A percentile compares a stretch with the other conserved stretches of the same genome.
These are phyloP conservation scores for Rhagoletis zephyria DNA, from an alignment of 1,140 invertebrate genomes.

Conservation along the genomic window DNA sequence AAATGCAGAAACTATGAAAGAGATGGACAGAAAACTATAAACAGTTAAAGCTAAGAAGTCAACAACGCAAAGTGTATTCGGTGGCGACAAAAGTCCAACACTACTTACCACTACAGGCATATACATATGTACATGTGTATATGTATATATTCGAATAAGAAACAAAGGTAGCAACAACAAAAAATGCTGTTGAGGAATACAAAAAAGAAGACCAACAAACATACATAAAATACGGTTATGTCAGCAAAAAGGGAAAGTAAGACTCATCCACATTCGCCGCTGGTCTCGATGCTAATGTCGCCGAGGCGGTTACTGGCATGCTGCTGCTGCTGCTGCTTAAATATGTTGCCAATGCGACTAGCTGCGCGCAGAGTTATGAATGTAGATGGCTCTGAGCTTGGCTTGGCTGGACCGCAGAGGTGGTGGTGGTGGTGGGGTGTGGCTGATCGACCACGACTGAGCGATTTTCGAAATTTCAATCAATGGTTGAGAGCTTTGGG, in stretches of 20 bases:
- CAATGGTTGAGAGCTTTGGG: slow-evolving; percentile 22
- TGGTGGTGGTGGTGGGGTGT: neutral
- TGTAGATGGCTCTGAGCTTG: neutral
- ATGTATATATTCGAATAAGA: neutral
- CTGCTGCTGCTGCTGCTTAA: neutral
- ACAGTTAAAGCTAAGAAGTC: slow-evolving; percentile 15
- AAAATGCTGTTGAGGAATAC: too few species aligned
- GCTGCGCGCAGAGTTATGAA: neutral
- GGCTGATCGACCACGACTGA: neutral
- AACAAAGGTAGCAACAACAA: neutral
- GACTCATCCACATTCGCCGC: slow-evolving; percentile 21
- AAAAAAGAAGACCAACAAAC: neutral
- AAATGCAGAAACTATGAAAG: neutral
- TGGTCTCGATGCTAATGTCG: neutral
- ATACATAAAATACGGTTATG: neutral
- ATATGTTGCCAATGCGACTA: neutral
- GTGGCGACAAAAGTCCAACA: neutral
- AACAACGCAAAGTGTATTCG: neutral
- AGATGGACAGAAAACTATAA: neutral
- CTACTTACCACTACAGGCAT: neutral
- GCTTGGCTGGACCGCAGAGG: neutral
- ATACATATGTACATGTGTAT: too few species aligned
- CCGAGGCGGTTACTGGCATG: neutral
- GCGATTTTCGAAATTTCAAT: slow-evolving; percentile 10
- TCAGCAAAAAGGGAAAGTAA: slow-evolving; percentile 51